These are phyloP conservation scores for Dermatemys mawii DNA, from an alignment of 2,113 vertebrate genomes.

Conservation along the genomic window DNA sequence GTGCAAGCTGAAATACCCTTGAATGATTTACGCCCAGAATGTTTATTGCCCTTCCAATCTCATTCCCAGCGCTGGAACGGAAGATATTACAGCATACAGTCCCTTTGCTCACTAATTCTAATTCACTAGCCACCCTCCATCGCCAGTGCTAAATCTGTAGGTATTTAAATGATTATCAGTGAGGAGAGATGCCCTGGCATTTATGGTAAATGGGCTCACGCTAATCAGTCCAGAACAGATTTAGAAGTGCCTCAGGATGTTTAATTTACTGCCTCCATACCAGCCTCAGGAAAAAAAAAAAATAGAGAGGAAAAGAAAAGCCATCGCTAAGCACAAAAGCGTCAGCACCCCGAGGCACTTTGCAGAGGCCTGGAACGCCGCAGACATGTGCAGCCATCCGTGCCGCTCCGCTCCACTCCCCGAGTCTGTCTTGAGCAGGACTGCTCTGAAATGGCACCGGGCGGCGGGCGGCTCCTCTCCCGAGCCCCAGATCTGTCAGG, in stretches of 20 bases:
- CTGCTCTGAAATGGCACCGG: not conserved
- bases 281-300: not conserved
- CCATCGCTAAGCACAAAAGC: conserved; percentile 40
- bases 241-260: conserved; percentile 72
- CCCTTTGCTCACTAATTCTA: conserved; percentile 61
- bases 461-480: not conserved
- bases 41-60: conserved; percentile 69
- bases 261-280: conserved; percentile 70
- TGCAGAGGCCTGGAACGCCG: not conserved
- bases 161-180: conserved; percentile 66
- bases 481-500: not conserved
- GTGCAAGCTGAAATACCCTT: conserved; percentile 42
- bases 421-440: fast-evolving
- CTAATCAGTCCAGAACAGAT: conserved; percentile 77
- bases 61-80: conserved; percentile 64
- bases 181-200: conserved; percentile 60
- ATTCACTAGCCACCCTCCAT: conserved; percentile 25
- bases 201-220: conserved; percentile 61
- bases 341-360: not conserved
- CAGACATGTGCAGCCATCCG: conserved; percentile 45
- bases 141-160: conserved; percentile 62
- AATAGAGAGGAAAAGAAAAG: not conserved
- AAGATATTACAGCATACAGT: conserved; percentile 61
- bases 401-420: not conserved
- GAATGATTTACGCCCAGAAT: conserved; percentile 63